Evolutionary conservation across 2,888 invertebrate genomes (phyloP), one percentile per base, ranked within the genome.

Genomic region (Cylindroiulus punctatus): DNA sequence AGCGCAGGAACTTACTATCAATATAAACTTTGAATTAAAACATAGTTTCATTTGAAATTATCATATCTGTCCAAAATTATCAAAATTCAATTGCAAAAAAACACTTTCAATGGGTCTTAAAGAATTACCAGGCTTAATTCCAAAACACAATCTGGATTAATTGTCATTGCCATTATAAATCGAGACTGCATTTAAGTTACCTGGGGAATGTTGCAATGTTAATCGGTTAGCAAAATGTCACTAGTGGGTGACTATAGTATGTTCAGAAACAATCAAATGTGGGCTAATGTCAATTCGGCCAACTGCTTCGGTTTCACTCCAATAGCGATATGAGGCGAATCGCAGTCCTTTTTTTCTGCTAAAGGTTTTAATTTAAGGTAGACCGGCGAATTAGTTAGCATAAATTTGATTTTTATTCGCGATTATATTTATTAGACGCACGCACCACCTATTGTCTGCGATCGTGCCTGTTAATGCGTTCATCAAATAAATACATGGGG

Each of bases 241-340:
- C 22, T 57, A 19, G 57, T 57, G 57, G 57, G 57, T 57, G 57
- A 57, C 57, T n/a, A n/a, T n/a, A n/a, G 22, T 19, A 19, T 14
- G 22, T 65, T 65, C 26, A 12, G 65, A 30, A 76, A 76, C 76
- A 76, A 30, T 76, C 30, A 1, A 76, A 76, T 76, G 30, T 76
- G 76, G 76, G 76, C 76, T 76, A 76, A 76, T 76, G 30, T 30
- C 76, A n/a, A n/a, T n/a, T n/a, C n/a, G n/a, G n/a, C n/a, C n/a
- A 76, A 32, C 76, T 8, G 76, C 17, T 76, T 76, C 17, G 30
- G 76, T 76, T 32, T 76, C 76, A 76, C 76, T 76, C 76, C 76
- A 76, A 76, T 76, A 76, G 76, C 30, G 76, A 76, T 76, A 26
- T 65, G 26, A 65, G 65, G 1, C 65, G 65, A 65, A 26, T 76